These are phyloP conservation scores for Sympetrum striolatum DNA, from an alignment of 2,888 invertebrate species.

Conservation along the genomic window DNA sequence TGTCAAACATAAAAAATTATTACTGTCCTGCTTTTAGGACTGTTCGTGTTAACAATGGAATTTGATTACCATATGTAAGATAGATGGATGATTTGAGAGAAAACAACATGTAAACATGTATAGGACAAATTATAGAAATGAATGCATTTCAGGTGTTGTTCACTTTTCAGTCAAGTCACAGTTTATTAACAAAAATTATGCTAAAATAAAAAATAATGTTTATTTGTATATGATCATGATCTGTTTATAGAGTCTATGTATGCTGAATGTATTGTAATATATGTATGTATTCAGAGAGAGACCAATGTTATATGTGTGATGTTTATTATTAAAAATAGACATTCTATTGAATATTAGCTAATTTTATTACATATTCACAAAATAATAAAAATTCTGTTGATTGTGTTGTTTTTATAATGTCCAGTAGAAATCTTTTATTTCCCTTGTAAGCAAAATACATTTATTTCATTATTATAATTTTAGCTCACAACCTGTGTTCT, in stretches of 20 bases:
- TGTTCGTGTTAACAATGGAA: neutral
- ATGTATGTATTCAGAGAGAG: conserved; percentile 31
- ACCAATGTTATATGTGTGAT: conserved; percentile 36
- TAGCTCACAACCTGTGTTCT: neutral
- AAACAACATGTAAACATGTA: neutral
- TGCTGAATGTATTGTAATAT: conserved; percentile 37
- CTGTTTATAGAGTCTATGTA: conserved; percentile 38
- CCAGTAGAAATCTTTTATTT: neutral
- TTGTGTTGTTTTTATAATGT: neutral
- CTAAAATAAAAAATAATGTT: neutral
- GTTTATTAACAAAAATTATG: conserved; percentile 1
- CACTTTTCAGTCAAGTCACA: conserved; percentile 9
- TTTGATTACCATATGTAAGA: neutral
- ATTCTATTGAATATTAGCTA: conserved; percentile 37
- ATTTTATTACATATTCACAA: neutral
- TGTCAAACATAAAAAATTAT: neutral
- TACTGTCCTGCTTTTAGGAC: neutral
- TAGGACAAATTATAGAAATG: neutral
- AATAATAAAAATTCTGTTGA: neutral
- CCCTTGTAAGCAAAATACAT: neutral
- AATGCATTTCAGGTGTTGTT: conserved; percentile 7
- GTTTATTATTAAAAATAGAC: conserved; percentile 7
- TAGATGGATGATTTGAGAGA: neutral
- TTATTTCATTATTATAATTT: neutral
- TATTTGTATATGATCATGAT: conserved; percentile 38